These are phyloP conservation scores for Drosophila pseudoananassae DNA, from an alignment of 1,140 invertebrate species.

Conservation along the genomic window DNA sequence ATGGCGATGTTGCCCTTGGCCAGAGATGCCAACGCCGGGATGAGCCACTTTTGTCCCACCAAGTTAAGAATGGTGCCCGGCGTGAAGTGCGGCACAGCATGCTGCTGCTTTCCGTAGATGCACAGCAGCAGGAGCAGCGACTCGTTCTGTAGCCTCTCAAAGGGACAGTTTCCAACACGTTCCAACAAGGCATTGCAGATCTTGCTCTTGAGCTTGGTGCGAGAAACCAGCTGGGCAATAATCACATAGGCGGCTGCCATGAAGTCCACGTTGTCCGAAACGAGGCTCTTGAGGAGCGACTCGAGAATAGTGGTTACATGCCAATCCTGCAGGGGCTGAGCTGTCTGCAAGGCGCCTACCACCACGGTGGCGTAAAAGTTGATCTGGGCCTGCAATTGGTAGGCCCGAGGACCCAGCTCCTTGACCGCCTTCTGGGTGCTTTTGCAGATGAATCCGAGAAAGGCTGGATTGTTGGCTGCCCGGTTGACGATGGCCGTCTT, in stretches of 20 bases:
- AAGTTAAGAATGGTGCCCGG: conserved; percentile 73
- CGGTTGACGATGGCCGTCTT: conserved; percentile 90
- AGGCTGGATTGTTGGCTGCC: conserved; percentile 88
- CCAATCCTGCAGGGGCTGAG: conserved; percentile 86
- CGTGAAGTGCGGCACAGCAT: conserved; percentile 60
- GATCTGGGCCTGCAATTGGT: conserved; percentile 88
- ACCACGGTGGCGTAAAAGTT: conserved; percentile 91
- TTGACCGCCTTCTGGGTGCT: conserved; percentile 88
- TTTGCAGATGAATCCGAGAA: conserved; percentile 91
- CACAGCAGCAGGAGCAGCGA: conserved; percentile 86
- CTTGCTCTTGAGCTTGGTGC: conserved; percentile 87
- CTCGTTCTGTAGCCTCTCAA: conserved; percentile 66
- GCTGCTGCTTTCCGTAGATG: conserved; percentile 86
- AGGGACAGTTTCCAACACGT: conserved; percentile 61
- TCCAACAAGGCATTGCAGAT: conserved; percentile 85
- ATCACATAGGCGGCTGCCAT: conserved; percentile 91
- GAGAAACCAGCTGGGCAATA: conserved; percentile 88
- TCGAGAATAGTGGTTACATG: conserved; percentile 89
- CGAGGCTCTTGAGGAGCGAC: conserved; percentile 88
- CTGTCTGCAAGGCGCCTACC: conserved; percentile 88
- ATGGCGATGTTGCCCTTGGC: conserved; percentile 66
- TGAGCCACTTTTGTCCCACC: conserved; percentile 69
- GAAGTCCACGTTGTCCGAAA: conserved; percentile 88
- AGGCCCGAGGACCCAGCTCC: conserved; percentile 86
- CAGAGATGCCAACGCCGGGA: conserved; percentile 40